Base-by-base conservation (phyloP, 2,113 vertebrate species). In the Pavo muticus region DNA sequence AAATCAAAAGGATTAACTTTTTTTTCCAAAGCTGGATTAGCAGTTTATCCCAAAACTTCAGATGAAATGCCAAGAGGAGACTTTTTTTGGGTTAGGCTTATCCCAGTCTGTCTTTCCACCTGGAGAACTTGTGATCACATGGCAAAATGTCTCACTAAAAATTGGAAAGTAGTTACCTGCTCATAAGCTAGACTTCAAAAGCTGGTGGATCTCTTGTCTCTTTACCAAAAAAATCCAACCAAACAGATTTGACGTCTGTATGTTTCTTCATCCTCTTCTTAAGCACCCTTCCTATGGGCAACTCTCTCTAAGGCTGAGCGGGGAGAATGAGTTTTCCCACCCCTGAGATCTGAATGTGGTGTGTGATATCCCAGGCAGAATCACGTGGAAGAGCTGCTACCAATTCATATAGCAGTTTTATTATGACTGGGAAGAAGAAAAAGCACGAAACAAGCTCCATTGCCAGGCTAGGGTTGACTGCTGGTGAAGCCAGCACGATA, bases 401-500 rank as follows among this genome's bases (percentile, higher is more conserved):
- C 48, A 89, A 74, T 90, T 93, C 64, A n/a, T 44, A 40, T 8
- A 54, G 35, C 60, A 93, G 61, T 85, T 93, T 88, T 64, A 32
- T 80, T 80, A 69, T 50, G 27, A 48, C 52, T 48, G 11, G 42
- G 64, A n/a, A 87, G 65, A 95, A 96, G 77, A 65, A 44, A 81
- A 88, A 94, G 73, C 69, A 64, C 37, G 4, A 68, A 71, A 6
- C 56, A n/a, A 74, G 54, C 72, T 52, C 21, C 39, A 48, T 17
- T 90, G 95, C 90, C 94, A 97, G 84, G 50, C 18, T 83, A 17
- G n/a, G 44, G 32, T 82, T 80, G 87, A 89, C 88, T 97, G 92
- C 87, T 78, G 83, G 68, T 75, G 67, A 84, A 87, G 50, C 32
- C 4, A 47, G 50, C 4, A 8, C 57, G 42, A 40, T 1, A 2